Evolutionary conservation across 2,888 invertebrate genomes (phyloP).

Genomic region (Bursaphelenchus okinawaensis): DNA sequence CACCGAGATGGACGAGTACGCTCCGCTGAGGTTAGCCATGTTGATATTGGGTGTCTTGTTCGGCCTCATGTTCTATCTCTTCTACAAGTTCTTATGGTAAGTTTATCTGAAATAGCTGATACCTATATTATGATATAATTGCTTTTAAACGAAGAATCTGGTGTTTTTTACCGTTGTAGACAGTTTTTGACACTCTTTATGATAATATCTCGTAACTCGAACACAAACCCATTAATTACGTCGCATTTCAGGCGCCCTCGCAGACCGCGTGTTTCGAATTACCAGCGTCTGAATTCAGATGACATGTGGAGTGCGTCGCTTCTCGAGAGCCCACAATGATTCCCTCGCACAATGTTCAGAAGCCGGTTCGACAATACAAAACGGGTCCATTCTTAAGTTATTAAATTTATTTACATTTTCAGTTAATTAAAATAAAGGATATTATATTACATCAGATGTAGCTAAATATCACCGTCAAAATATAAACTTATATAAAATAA

Average conservation of each 20-base stretch:
- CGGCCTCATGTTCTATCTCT: slow-evolving; percentile 1
- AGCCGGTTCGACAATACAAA: not conserved
- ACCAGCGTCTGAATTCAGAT: not conserved
- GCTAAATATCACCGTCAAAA: no score
- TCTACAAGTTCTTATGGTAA: slow-evolving; percentile 14
- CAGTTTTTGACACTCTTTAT: no score
- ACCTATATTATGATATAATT: not conserved
- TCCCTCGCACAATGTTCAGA: not conserved
- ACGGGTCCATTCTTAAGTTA: not conserved
- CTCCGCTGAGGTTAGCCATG: slow-evolving; percentile 14
- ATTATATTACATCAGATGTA: no score
- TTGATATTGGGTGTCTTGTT: not conserved
- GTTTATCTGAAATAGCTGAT: not conserved
- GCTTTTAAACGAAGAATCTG: not conserved
- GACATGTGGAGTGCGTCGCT: not conserved
- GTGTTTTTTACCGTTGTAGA: not conserved
- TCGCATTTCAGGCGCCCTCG: not conserved
- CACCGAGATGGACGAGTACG: slow-evolving; percentile 16
- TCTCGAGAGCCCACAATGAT: not conserved
- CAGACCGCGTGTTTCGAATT: not conserved
- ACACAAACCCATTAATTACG: no score
- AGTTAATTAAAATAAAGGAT: not conserved
- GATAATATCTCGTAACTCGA: no score
- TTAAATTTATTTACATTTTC: not conserved
- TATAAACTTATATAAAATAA: no score